These are phyloP conservation scores for Calameuta pallipes DNA, from an alignment of 2,888 invertebrate species.

Conservation along the genomic window DNA sequence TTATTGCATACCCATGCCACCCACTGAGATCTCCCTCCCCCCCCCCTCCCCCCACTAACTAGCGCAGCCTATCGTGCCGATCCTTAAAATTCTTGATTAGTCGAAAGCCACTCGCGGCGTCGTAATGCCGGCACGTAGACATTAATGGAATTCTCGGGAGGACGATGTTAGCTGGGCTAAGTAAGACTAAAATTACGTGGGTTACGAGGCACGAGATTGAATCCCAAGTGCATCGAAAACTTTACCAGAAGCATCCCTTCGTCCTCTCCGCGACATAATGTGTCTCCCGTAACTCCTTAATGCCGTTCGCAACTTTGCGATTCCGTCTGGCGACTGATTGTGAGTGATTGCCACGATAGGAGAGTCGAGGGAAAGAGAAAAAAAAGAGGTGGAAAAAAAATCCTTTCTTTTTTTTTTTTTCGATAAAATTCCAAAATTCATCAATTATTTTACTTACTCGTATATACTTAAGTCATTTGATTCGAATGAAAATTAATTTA, in stretches of 20 bases:
- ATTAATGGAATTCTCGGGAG: conserved; percentile 8
- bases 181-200: conserved; percentile 3
- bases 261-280: neutral
- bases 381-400: too few relatives aligned
- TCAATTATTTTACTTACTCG: too few relatives aligned
- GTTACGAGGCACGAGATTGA: neutral
- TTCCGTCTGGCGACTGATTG: neutral
- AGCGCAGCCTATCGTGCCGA: conserved; percentile 10
- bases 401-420: too few relatives aligned
- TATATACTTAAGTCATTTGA: too few relatives aligned
- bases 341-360: neutral
- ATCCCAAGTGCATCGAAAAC: conserved; percentile 2
- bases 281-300: neutral
- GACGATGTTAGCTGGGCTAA: neutral
- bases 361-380: neutral
- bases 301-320: conserved; percentile 1
- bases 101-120: conserved; percentile 3
- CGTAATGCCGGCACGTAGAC: neutral
- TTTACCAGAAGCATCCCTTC: neutral
- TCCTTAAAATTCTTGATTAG: conserved; percentile 24
- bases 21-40: neutral
- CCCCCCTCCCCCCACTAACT: neutral
- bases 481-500: too few relatives aligned
- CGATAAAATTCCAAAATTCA: too few relatives aligned
- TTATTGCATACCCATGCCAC: conserved; percentile 46